Conservation (phyloP, 1,140 invertebrate species). For the Aphelinus atriplicis region DNA sequence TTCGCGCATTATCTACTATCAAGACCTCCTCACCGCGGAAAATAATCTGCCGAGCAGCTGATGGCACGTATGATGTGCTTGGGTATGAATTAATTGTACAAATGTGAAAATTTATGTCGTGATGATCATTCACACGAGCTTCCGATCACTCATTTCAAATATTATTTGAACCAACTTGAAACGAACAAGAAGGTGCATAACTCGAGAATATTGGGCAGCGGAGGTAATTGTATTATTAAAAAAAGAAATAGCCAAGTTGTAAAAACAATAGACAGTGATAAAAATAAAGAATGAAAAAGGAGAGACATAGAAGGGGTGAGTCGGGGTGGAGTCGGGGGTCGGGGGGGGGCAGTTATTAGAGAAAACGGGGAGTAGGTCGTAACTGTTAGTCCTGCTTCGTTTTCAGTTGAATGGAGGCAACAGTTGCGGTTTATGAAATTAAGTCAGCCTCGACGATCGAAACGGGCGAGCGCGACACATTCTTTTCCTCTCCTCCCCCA, state of each 20-base stretch:
- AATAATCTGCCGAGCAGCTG: no score
- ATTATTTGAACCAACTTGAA: no score
- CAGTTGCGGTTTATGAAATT: conserved; percentile 68
- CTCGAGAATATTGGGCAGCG: no score
- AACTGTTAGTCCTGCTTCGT: conserved; percentile 59
- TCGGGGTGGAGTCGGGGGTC: conserved; percentile 1
- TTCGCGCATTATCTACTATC: no score
- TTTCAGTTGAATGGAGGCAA: conserved; percentile 62
- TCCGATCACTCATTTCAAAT: no score
- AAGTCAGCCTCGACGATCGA: conserved; percentile 56
- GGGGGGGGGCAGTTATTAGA: neutral
- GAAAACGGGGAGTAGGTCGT: conserved; percentile 45
- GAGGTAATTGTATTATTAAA: no score
- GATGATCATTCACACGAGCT: no score
- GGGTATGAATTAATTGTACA: no score
- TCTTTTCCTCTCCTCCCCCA: conserved; percentile 27
- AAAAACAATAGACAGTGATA: conserved; percentile 27
- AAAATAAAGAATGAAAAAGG: conserved; percentile 25
- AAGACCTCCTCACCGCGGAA: no score
- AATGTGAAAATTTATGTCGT: no score
- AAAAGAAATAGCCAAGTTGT: neutral
- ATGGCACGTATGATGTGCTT: no score
- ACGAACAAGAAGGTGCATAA: no score
- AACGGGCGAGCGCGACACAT: conserved; percentile 50
- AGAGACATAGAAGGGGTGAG: conserved; percentile 22